Evolutionary conservation across 2,113 vertebrate genomes (phyloP).

Genomic region (Meriones unguiculatus): DNA sequence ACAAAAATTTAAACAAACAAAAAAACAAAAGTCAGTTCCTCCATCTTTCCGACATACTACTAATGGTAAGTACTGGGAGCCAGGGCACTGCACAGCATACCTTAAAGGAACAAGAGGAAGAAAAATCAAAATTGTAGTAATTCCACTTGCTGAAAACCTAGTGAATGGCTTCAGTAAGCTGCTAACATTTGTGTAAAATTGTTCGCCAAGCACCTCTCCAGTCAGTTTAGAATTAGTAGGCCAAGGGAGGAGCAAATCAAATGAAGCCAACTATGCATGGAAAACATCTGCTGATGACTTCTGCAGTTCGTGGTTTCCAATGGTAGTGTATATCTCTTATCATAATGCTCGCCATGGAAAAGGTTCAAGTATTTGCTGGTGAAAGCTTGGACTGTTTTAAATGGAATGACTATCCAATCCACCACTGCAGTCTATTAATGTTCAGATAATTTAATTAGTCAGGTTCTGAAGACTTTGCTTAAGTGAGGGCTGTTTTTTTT

Average conservation of each 20-base stretch:
- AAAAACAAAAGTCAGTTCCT: neutral
- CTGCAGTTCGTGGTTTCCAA: constrained; percentile 63
- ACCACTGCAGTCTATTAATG: constrained; percentile 31
- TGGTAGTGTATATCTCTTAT: constrained; percentile 46
- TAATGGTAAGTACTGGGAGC: neutral
- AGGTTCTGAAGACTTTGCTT: constrained; percentile 54
- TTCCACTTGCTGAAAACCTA: constrained; percentile 43
- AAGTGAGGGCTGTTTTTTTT: constrained; percentile 14
- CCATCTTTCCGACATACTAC: neutral
- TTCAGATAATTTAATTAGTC: constrained; percentile 50
- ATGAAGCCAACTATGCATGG: constrained; percentile 52
- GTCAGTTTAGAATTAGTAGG: constrained; percentile 63
- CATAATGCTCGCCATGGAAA: constrained; percentile 62
- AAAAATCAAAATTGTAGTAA: constrained; percentile 53
- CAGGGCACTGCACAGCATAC: neutral
- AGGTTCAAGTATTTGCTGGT: constrained; percentile 53
- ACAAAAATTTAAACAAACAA: too few species aligned
- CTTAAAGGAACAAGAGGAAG: neutral
- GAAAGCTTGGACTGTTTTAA: constrained; percentile 46
- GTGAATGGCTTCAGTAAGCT: neutral
- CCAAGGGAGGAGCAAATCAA: constrained; percentile 56
- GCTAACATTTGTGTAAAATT: constrained; percentile 46
- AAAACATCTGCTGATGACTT: constrained; percentile 63
- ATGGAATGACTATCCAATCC: constrained; percentile 52
- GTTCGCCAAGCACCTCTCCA: constrained; percentile 59